Conservation (phyloP, 2,113 vertebrate species). For the Burhinus bistriatus region DNA sequence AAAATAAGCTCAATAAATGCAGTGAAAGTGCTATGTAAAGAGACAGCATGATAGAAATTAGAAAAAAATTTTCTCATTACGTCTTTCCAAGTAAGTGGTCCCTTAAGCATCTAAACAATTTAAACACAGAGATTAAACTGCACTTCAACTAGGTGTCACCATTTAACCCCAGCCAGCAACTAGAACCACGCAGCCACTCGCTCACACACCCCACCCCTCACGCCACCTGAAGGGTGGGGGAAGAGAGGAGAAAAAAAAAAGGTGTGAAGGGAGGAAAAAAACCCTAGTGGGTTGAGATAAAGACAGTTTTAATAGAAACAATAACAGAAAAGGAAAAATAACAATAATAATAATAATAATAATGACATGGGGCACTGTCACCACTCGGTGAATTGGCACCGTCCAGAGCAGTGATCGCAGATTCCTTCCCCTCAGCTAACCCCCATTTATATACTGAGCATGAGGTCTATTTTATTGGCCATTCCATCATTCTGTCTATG, state of each 20-base stretch:
- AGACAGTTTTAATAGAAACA: not conserved
- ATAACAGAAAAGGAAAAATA: not conserved
- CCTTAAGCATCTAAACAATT: not conserved
- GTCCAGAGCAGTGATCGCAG: not conserved
- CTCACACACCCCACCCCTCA: too few relatives aligned
- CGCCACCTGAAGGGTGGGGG: too few relatives aligned
- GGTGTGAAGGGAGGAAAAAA: not conserved
- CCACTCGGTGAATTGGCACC: not conserved
- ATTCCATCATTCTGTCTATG: not conserved
- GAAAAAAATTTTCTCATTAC: not conserved
- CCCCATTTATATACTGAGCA: not conserved
- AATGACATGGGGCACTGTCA: not conserved
- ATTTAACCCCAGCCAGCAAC: not conserved
- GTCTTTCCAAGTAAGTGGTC: not conserved
- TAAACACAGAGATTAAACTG: not conserved
- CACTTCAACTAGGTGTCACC: not conserved
- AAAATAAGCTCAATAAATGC: not conserved
- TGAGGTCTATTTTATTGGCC: not conserved
- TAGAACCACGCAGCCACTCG: not conserved
- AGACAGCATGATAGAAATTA: not conserved
- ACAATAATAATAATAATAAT: not conserved
- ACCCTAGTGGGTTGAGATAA: not conserved
- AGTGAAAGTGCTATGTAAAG: not conserved
- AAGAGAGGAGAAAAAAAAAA: not conserved
- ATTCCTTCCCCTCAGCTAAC: not conserved